Conservation (phyloP, 2,797 vertebrate species). For the Gallinago stenura region DNA sequence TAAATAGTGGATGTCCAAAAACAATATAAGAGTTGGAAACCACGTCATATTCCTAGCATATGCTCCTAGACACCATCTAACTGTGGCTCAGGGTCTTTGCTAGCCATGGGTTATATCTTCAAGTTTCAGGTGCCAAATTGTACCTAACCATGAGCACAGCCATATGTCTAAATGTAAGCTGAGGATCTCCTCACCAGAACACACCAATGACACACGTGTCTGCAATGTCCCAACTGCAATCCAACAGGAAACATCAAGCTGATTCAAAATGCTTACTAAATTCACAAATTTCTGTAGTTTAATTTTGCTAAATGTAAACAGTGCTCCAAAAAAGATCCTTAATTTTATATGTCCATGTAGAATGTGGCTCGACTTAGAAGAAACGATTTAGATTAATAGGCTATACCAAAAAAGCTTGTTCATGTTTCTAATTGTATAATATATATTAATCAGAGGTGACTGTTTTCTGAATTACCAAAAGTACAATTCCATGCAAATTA, state of each 20-base stretch:
- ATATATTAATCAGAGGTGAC: conserved; percentile 52
- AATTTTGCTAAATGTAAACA: neutral
- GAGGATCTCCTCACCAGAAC: neutral
- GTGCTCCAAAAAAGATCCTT: neutral
- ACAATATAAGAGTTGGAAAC: neutral
- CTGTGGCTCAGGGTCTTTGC: neutral
- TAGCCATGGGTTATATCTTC: neutral
- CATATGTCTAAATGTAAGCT: neutral
- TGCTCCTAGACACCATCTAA: neutral
- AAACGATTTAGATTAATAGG: conserved; percentile 18
- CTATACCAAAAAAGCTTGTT: neutral
- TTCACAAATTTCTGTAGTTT: neutral
- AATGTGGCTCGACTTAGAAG: neutral
- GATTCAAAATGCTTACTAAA: neutral
- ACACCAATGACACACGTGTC: neutral
- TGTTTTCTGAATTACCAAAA: conserved; percentile 19
- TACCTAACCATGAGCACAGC: neutral
- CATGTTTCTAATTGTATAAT: neutral
- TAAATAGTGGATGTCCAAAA: neutral
- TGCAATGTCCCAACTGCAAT: neutral
- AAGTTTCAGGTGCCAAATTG: neutral
- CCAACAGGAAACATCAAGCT: neutral
- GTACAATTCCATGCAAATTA: conserved; percentile 2
- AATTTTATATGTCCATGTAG: neutral
- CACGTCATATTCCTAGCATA: neutral